These are phyloP conservation scores for Dolichopus griseipennis DNA, from an alignment of 2,888 invertebrate genomes.

Conservation along the genomic window DNA sequence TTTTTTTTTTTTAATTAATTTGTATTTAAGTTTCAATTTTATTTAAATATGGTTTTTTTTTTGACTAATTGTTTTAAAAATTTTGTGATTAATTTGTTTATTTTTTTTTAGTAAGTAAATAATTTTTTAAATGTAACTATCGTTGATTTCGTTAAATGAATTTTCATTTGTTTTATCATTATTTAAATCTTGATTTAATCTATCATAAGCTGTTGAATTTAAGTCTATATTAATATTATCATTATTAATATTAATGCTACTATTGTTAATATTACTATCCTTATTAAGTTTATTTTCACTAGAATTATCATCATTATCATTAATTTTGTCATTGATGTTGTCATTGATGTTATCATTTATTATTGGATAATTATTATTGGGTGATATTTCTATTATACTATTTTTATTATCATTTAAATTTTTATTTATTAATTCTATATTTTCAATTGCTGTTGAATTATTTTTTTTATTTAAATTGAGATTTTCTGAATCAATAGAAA, in stretches of 20 bases:
- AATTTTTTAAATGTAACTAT: constrained; percentile 26
- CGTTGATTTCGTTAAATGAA: constrained; percentile 27
- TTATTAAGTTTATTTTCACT: constrained; percentile 10
- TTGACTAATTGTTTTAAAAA: too few species aligned
- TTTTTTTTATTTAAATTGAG: neutral
- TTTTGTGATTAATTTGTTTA: constrained; percentile 8
- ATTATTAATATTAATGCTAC: neutral
- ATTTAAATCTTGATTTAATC: constrained; percentile 19
- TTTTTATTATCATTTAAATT: neutral
- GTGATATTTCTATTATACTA: neutral
- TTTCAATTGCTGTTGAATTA: neutral
- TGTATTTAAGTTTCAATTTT: too few species aligned
- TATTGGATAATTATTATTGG: neutral
- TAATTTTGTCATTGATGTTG: neutral
- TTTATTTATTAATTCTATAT: constrained; percentile 3
- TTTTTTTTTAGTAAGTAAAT: constrained; percentile 8
- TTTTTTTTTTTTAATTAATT: too few species aligned
- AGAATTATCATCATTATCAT: constrained; percentile 8
- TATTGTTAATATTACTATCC: constrained; percentile 10
- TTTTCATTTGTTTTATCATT: constrained; percentile 19
- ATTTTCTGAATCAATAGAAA: neutral
- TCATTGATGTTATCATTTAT: too few species aligned
- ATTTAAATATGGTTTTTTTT: too few species aligned
- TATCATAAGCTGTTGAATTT: constrained; percentile 26
- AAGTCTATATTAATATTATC: neutral